Evolutionary conservation across 2,888 invertebrate species (phyloP).

Genomic region (Lithophane semibrunnea): DNA sequence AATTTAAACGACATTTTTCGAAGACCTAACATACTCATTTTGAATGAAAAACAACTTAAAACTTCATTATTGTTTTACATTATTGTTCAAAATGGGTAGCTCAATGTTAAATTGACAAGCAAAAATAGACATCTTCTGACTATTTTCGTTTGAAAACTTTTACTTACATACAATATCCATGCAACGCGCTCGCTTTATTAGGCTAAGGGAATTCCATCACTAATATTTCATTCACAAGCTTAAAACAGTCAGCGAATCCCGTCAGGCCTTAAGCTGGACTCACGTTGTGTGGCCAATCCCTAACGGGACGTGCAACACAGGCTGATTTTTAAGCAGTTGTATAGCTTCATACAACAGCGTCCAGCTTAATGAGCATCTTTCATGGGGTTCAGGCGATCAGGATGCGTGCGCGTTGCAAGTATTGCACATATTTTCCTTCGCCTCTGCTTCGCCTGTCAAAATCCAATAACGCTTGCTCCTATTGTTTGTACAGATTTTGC

Average conservation of each 20-base stretch:
- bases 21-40: constrained; percentile 42
- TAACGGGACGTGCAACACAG: not conserved
- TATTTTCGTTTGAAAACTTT: constrained; percentile 47
- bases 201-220: not conserved
- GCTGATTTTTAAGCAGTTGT: not conserved
- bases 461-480: constrained; percentile 61
- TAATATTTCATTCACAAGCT: constrained; percentile 25
- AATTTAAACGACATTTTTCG: constrained; percentile 52
- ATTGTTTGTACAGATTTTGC: constrained; percentile 65
- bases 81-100: constrained; percentile 37
- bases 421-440: constrained; percentile 58
- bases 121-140: constrained; percentile 20
- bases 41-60: constrained; percentile 16
- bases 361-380: not conserved
- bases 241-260: not conserved
- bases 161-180: constrained; percentile 47
- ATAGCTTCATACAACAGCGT: not conserved
- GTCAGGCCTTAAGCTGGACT: not conserved
- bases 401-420: constrained; percentile 44
- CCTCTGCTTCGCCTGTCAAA: constrained; percentile 71
- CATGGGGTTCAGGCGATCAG: not conserved
- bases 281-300: not conserved
- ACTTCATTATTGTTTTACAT: not conserved
- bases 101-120: constrained; percentile 24
- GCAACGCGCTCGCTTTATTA: constrained; percentile 46